Evolutionary conservation across 2,797 vertebrate species (phyloP).

Genomic region (Labeo calbasu): DNA sequence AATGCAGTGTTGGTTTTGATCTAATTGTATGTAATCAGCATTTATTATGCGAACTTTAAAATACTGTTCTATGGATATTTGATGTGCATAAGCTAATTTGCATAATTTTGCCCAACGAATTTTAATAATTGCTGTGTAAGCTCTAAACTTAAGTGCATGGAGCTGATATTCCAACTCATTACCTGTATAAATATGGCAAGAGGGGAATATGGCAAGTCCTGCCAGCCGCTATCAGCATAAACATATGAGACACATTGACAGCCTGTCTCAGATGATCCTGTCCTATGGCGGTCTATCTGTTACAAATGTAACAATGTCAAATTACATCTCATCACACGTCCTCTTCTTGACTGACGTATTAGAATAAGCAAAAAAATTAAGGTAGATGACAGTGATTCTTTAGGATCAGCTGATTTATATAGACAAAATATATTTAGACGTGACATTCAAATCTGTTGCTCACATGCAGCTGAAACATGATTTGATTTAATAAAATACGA

Average conservation of each 20-base stretch:
- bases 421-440: slow-evolving; percentile 26
- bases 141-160: not conserved
- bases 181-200: slow-evolving; percentile 32
- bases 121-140: slow-evolving; percentile 3
- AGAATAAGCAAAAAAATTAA: slow-evolving; percentile 33
- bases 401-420: slow-evolving; percentile 25
- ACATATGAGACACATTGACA: slow-evolving; percentile 62
- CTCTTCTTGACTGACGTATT: slow-evolving; percentile 41
- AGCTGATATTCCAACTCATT: slow-evolving; percentile 32
- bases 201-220: slow-evolving; percentile 27
- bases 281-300: slow-evolving; percentile 51
- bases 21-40: slow-evolving; percentile 17
- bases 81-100: slow-evolving; percentile 2
- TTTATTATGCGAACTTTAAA: slow-evolving; percentile 20
- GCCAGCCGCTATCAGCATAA: slow-evolving; percentile 59
- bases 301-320: slow-evolving; percentile 57
- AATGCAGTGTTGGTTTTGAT: slow-evolving; percentile 35
- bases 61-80: not conserved
- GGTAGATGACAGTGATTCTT: slow-evolving; percentile 27
- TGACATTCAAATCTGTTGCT: slow-evolving; percentile 29
- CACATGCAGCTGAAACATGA: slow-evolving; percentile 35
- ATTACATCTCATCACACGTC: slow-evolving; percentile 58
- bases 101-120: slow-evolving; percentile 12
- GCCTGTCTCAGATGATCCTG: slow-evolving; percentile 59
- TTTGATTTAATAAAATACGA: not conserved